phyloP scores from a whole-genome alignment of 2,113 vertebrate genomes.

The Daphoenositta chrysoptera region DNA sequence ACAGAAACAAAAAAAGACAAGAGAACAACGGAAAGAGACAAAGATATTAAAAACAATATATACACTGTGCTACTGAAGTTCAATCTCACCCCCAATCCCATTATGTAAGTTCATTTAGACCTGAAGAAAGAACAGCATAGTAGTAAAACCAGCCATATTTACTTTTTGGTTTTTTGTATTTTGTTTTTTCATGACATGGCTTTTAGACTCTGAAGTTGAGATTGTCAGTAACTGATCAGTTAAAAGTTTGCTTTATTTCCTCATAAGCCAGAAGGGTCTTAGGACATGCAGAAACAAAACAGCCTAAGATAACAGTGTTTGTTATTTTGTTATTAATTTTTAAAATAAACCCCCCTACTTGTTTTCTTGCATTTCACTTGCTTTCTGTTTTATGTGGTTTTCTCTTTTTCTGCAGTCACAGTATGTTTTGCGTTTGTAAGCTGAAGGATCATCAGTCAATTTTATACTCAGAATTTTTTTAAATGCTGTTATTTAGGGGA shows the following conservation, averaged over 20 bases:
- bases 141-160: not conserved
- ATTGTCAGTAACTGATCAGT: not conserved
- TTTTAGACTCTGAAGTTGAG: not conserved
- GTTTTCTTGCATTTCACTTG: not conserved
- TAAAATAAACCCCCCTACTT: not conserved
- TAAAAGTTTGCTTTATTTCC: not conserved
- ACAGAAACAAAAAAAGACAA: not conserved
- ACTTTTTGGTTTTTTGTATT: no score
- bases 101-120: not conserved
- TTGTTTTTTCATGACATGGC: no score
- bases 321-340: not conserved
- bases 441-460: not conserved
- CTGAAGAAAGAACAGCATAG: not conserved
- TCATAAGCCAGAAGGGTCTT: not conserved
- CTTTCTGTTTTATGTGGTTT: not conserved
- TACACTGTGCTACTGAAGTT: not conserved
- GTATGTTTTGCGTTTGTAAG: not conserved
- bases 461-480: not conserved
- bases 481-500: not conserved
- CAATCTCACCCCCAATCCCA: not conserved
- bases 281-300: not conserved
- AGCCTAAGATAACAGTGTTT: not conserved
- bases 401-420: not conserved
- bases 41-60: not conserved
- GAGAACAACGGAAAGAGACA: not conserved